phyloP scores from a whole-genome alignment of 2,888 invertebrate species.

The Cenopis cana region DNA sequence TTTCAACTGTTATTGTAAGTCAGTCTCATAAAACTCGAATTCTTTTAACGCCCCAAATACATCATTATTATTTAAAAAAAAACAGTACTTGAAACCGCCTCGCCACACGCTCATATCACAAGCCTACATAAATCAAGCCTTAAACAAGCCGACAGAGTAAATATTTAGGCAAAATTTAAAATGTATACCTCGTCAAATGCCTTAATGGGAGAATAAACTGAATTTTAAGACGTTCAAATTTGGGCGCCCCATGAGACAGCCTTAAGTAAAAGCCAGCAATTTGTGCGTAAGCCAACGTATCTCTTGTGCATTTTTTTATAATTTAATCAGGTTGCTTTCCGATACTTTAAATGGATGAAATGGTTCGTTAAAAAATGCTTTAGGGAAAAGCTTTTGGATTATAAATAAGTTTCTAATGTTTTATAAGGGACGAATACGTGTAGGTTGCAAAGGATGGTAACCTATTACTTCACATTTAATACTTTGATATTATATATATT shows the following conservation, averaged over 20 bases:
- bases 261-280: slow-evolving; percentile 58
- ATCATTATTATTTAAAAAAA: background rate
- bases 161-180: slow-evolving; percentile 63
- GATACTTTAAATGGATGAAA: slow-evolving; percentile 77
- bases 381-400: slow-evolving; percentile 48
- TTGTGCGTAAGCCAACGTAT: slow-evolving; percentile 53
- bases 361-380: slow-evolving; percentile 70
- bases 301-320: slow-evolving; percentile 53
- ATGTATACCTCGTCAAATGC: slow-evolving; percentile 68
- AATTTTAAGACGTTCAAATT: slow-evolving; percentile 68
- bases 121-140: slow-evolving; percentile 55
- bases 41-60: background rate
- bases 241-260: slow-evolving; percentile 66
- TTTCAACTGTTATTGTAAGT: background rate
- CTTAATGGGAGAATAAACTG: slow-evolving; percentile 76
- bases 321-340: slow-evolving; percentile 78
- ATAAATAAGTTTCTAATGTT: background rate
- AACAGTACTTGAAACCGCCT: slow-evolving; percentile 33
- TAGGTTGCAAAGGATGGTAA: background rate
- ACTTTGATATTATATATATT: too few relatives aligned
- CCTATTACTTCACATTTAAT: too few relatives aligned
- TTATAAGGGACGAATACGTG: background rate
- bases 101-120: slow-evolving; percentile 15
- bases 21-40: background rate
- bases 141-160: slow-evolving; percentile 59